Percentiles rank a stretch among this genome's conserved stretches.
Evolutionary conservation across 2,888 invertebrate genomes (phyloP).

Genomic region (Ennomos erosarius): DNA sequence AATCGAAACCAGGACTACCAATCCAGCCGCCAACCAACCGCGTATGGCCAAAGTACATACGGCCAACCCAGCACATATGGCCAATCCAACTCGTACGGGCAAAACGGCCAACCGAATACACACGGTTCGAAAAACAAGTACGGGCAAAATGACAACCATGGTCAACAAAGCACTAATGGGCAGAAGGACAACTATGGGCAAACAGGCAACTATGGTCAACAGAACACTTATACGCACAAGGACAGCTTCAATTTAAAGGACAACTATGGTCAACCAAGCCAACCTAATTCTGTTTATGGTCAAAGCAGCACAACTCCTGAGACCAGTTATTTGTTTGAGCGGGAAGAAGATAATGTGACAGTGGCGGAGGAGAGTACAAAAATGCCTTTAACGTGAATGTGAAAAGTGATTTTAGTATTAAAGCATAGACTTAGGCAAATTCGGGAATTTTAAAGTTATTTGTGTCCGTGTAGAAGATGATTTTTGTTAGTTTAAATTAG

Average conservation of each 20-base stretch:
- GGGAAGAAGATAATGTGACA: conserved; percentile 75
- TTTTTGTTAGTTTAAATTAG: no score
- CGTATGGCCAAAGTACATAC: conserved; percentile 32
- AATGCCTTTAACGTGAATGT: conserved; percentile 50
- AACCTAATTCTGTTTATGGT: conserved; percentile 33
- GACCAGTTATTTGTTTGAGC: conserved; percentile 84
- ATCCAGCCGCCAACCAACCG: conserved; percentile 41
- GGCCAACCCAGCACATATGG: conserved; percentile 36
- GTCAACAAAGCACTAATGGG: conserved; percentile 23
- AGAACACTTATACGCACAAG: conserved; percentile 13
- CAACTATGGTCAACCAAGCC: conserved; percentile 33
- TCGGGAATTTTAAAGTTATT: no score
- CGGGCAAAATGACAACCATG: conserved; percentile 2
- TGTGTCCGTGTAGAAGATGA: no score
- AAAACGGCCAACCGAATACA: conserved; percentile 14
- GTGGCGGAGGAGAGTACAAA: conserved; percentile 71
- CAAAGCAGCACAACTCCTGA: conserved; percentile 72
- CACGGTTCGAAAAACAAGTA: conserved; percentile 4
- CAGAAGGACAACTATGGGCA: conserved; percentile 26
- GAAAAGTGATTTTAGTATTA: neutral
- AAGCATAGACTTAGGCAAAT: no score
- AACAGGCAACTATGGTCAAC: conserved; percentile 34
- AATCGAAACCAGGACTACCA: conserved; percentile 43
- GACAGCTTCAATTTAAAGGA: conserved; percentile 1
- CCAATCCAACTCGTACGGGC: conserved; percentile 27